A percentile compares a stretch with the other conserved stretches of the same genome.
Evolutionary conservation across 2,888 invertebrate species (phyloP).

Genomic region (Amphipyra berbera): DNA sequence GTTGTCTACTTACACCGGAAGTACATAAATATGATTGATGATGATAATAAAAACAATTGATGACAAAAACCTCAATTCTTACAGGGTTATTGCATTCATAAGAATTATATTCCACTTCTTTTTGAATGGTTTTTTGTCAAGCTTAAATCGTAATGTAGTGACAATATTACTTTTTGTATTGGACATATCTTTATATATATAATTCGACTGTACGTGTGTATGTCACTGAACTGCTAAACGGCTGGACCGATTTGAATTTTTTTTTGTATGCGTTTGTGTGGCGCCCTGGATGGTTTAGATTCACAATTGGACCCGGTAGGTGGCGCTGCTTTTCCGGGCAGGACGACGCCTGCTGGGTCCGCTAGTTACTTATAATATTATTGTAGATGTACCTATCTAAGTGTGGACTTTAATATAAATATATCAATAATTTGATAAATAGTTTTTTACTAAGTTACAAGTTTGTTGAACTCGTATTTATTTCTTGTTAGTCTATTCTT

Average conservation of each 20-base stretch:
- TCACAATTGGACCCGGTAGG: too few relatives aligned
- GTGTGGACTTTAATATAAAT: slow-evolving; percentile 4
- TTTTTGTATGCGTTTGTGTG: too few relatives aligned
- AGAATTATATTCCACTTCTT: neutral
- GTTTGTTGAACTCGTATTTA: slow-evolving; percentile 28
- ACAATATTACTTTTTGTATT: neutral
- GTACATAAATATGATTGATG: slow-evolving; percentile 19
- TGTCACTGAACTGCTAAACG: too few relatives aligned
- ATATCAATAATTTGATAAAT: slow-evolving; percentile 8
- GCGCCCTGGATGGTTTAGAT: too few relatives aligned
- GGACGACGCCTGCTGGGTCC: too few relatives aligned
- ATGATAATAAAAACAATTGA: slow-evolving; percentile 24
- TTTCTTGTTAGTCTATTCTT: slow-evolving; percentile 2
- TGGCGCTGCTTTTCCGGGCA: too few relatives aligned
- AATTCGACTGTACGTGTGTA: too few relatives aligned
- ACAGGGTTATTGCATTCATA: slow-evolving; percentile 12
- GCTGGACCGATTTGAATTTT: too few relatives aligned
- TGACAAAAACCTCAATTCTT: slow-evolving; percentile 24
- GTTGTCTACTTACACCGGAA: slow-evolving; percentile 19
- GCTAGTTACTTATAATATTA: too few relatives aligned
- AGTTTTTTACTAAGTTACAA: slow-evolving; percentile 13
- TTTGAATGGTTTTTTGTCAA: slow-evolving; percentile 15
- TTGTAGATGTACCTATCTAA: neutral
- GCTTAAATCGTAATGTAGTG: neutral
- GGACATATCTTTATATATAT: neutral